phyloP scores from a whole-genome alignment of 2,113 vertebrate species.

The human (Homo sapiens) region DNA sequence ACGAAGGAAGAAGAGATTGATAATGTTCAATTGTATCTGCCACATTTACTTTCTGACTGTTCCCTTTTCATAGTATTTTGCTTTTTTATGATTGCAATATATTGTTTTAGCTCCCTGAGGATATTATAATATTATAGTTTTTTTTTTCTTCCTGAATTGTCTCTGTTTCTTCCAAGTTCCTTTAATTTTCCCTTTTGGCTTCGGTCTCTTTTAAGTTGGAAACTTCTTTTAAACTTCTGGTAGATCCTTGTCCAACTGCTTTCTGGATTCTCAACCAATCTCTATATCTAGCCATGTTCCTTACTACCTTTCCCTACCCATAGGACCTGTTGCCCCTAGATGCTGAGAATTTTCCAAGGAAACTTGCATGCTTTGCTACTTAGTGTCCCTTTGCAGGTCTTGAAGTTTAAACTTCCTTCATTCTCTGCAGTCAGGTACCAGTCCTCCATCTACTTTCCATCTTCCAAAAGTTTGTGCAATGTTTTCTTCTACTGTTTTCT shows the following conservation, averaged over 20 bases:
- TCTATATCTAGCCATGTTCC: neutral
- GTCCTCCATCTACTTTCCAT: neutral
- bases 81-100: neutral
- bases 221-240: neutral
- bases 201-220: constrained; percentile 1
- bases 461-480: neutral
- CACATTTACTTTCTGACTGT: neutral
- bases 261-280: neutral
- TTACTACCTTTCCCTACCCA: neutral
- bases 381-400: neutral
- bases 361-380: neutral
- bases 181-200: neutral
- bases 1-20: neutral
- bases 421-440: neutral
- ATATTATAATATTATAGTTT: neutral
- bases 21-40: neutral
- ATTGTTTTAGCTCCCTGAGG: neutral
- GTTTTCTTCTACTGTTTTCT: neutral
- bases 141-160: neutral
- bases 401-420: neutral
- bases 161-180: neutral
- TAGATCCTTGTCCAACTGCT: neutral
- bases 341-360: neutral
- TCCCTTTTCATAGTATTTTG: neutral
- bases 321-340: neutral